phyloP scores from a whole-genome alignment of 2,113 vertebrate species.

The Phaethornis superciliosus region DNA sequence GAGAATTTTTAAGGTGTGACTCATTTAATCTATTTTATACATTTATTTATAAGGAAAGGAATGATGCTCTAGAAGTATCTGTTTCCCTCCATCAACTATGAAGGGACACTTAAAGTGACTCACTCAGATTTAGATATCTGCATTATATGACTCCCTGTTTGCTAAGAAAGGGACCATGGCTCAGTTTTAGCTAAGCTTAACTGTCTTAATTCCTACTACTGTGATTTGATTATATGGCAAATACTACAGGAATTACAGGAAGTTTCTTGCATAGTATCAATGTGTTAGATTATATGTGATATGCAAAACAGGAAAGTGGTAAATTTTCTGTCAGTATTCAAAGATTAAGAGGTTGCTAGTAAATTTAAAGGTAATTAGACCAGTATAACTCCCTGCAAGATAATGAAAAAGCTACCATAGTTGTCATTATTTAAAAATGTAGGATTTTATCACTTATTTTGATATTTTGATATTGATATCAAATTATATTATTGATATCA shows the following conservation, averaged over 20 bases:
- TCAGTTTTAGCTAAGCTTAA: background rate
- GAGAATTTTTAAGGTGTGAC: constrained; percentile 59
- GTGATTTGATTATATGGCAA: background rate
- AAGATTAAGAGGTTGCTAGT: background rate
- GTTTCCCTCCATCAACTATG: background rate
- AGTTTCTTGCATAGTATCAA: background rate
- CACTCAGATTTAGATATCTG: background rate
- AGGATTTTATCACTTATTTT: background rate
- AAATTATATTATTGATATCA: too few relatives aligned
- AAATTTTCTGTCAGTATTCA: background rate
- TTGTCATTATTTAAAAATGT: background rate
- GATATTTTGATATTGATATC: too few relatives aligned
- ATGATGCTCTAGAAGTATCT: background rate
- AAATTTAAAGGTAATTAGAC: background rate
- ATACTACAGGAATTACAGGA: background rate
- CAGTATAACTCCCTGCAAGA: background rate
- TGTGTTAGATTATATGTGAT: background rate
- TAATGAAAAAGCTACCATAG: background rate
- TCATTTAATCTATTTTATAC: constrained; percentile 66
- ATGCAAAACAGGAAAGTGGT: background rate
- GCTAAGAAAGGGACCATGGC: background rate
- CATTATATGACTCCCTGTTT: background rate
- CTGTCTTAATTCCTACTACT: background rate
- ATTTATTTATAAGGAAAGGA: constrained; percentile 67
- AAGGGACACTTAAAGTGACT: constrained; percentile 3